These are phyloP conservation scores for Mormoops blainvillei DNA, from an alignment of 2,113 vertebrate species.

Conservation along the genomic window DNA sequence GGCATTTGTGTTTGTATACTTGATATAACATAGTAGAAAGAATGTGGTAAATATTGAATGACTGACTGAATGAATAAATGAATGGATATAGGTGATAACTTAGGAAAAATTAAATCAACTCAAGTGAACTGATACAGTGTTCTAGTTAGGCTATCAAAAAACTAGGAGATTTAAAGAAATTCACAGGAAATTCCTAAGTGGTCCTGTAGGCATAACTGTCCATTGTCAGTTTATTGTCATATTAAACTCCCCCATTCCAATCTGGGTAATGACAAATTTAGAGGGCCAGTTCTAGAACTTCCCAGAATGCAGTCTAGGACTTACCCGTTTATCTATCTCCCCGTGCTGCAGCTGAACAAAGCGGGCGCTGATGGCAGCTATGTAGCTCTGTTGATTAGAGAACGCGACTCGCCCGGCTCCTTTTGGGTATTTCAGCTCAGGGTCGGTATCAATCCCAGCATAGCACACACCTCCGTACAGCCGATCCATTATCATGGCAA, in stretches of 20 bases:
- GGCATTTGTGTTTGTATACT: neutral
- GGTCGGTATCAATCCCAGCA: conserved; percentile 98
- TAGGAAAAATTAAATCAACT: neutral
- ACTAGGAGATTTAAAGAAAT: neutral
- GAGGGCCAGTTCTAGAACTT: conserved; percentile 4
- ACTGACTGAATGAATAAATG: neutral
- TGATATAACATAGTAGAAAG: neutral
- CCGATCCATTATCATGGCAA: conserved; percentile 99
- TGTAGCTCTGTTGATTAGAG: conserved; percentile 99
- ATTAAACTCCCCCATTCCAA: neutral
- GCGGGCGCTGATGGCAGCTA: conserved; percentile 99
- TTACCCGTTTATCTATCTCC: conserved; percentile 99
- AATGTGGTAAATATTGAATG: neutral
- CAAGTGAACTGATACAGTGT: neutral
- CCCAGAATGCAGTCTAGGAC: conserved; percentile 53
- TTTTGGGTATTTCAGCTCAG: conserved; percentile 98
- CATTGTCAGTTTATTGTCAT: neutral
- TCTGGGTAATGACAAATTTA: neutral
- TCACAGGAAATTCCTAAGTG: neutral
- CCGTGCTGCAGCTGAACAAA: conserved; percentile 99
- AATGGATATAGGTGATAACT: neutral
- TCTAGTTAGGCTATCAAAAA: neutral
- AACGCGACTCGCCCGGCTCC: conserved; percentile 98
- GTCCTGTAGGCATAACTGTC: neutral
- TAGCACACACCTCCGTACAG: conserved; percentile 99